A percentile compares a stretch with the other conserved stretches of the same genome.
These are phyloP conservation scores for Chironomus tentans DNA, from an alignment of 2,888 invertebrate species.

Conservation along the genomic window DNA sequence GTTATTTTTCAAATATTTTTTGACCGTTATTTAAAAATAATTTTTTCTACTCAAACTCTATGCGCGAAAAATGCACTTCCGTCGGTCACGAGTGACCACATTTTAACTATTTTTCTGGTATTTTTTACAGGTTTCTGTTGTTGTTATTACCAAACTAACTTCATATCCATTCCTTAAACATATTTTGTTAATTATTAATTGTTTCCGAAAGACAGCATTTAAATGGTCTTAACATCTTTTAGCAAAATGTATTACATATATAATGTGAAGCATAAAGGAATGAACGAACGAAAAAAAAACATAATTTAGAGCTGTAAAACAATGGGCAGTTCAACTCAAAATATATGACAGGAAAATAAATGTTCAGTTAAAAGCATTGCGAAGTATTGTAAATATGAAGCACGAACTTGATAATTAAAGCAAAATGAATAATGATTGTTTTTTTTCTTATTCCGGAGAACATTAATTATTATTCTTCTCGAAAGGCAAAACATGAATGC, in stretches of 20 bases:
- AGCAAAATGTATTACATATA: no score
- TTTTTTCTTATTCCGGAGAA: not conserved
- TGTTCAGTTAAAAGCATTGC: conserved; percentile 25
- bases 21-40: no score
- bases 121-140: no score
- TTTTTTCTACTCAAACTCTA: no score
- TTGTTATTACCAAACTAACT: not conserved
- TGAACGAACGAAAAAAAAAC: not conserved
- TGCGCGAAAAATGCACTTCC: no score
- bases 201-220: not conserved
- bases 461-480: not conserved
- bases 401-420: conserved; percentile 25
- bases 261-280: not conserved
- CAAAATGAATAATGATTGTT: conserved; percentile 15
- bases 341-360: conserved; percentile 26
- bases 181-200: conserved; percentile 4
- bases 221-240: not conserved
- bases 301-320: conserved; percentile 20
- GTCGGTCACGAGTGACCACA: no score
- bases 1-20: no score
- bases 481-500: not conserved
- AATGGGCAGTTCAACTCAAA: conserved; percentile 22
- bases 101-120: no score
- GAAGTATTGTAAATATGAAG: conserved; percentile 13
- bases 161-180: not conserved